These are phyloP conservation scores for Lethocerus indicus DNA, from an alignment of 1,140 invertebrate species.

Conservation along the genomic window DNA sequence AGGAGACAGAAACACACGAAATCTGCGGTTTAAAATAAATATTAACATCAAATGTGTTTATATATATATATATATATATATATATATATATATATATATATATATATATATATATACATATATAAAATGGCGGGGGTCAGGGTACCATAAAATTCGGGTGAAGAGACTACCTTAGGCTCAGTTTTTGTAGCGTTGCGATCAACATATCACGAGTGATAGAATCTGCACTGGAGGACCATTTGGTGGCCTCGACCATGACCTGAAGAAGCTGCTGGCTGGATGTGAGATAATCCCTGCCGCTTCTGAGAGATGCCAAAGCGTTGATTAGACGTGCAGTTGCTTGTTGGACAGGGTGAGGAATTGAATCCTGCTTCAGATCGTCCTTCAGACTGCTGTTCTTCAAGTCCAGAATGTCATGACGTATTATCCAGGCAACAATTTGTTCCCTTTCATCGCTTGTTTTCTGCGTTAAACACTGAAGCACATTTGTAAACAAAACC, in stretches of 20 bases:
- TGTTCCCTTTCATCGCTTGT: constrained; percentile 22
- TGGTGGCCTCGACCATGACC: constrained; percentile 20
- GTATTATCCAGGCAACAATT: constrained; percentile 24
- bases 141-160: no score
- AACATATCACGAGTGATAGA: constrained; percentile 38
- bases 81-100: no score
- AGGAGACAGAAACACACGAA: no score
- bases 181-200: constrained; percentile 44
- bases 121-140: no score
- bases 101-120: no score
- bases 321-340: constrained; percentile 36
- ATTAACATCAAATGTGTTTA: no score
- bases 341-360: constrained; percentile 27
- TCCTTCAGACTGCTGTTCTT: constrained; percentile 21
- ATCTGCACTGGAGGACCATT: constrained; percentile 16
- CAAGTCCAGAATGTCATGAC: constrained; percentile 25
- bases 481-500: constrained; percentile 5
- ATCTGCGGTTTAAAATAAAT: no score
- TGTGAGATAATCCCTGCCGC: constrained; percentile 29
- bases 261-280: constrained; percentile 22
- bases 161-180: constrained; percentile 35
- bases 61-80: no score
- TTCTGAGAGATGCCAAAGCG: constrained; percentile 33
- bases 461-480: constrained; percentile 26
- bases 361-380: constrained; percentile 22